Evolutionary conservation across 2,797 vertebrate genomes (phyloP).

Genomic region (Syndactyla subalaris): DNA sequence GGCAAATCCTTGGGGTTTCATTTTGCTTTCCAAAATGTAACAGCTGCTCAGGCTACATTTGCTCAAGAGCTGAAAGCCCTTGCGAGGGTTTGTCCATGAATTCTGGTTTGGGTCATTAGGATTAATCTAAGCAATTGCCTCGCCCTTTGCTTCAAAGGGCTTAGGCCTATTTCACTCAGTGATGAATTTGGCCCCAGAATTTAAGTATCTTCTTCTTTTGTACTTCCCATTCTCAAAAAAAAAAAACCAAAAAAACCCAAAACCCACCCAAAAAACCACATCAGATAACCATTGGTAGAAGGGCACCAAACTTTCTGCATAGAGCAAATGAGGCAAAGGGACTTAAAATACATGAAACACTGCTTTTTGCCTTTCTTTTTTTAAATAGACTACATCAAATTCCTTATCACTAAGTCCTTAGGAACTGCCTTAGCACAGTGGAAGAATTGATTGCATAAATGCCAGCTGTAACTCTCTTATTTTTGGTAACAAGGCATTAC

Average conservation of each 20-base stretch:
- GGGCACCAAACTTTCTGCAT: not conserved
- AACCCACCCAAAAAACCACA: too few species aligned
- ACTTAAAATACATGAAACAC: not conserved
- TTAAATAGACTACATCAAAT: not conserved
- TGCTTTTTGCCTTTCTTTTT: not conserved
- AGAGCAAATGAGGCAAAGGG: not conserved
- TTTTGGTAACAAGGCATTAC: constrained; percentile 49
- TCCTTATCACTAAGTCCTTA: not conserved
- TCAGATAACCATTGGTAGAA: not conserved
- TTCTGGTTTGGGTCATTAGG: not conserved
- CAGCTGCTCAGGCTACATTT: not conserved
- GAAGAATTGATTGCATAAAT: constrained; percentile 52
- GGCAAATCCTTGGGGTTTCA: constrained; percentile 18
- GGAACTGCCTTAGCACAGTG: constrained; percentile 17
- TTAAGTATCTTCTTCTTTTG: not conserved
- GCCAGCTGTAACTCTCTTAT: constrained; percentile 57
- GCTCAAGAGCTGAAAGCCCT: not conserved
- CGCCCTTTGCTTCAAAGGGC: not conserved
- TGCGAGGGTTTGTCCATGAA: not conserved
- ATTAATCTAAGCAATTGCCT: constrained; percentile 30
- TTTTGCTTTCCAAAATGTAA: constrained; percentile 18
- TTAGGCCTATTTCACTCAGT: not conserved
- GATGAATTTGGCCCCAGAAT: not conserved
- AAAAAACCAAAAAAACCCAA: not conserved
- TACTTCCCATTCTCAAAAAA: not conserved